Conservation (phyloP, 2,888 invertebrate species). For the Pegoplata infirma region DNA sequence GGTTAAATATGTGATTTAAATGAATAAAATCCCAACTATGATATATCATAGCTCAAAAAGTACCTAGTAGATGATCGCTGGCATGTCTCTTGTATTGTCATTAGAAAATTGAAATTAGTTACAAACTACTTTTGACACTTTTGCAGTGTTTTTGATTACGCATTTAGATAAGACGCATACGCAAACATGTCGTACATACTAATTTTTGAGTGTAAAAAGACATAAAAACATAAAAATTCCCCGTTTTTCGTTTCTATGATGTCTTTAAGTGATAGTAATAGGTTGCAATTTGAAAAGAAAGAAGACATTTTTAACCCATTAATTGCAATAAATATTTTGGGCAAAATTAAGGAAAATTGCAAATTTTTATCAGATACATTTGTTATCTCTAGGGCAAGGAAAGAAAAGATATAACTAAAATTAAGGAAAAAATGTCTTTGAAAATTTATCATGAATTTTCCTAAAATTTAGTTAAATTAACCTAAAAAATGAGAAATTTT, state of each 20-base stretch:
- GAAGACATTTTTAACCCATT: too few relatives aligned
- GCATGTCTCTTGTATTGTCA: slow-evolving; percentile 11
- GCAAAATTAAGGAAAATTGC: too few relatives aligned
- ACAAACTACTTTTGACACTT: slow-evolving; percentile 48
- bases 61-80: neutral
- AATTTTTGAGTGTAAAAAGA: slow-evolving; percentile 9
- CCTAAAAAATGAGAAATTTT: too few relatives aligned
- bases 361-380: too few relatives aligned
- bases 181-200: slow-evolving; percentile 45
- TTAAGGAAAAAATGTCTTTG: too few relatives aligned
- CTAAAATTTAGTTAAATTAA: too few relatives aligned
- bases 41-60: too few relatives aligned
- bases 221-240: neutral
- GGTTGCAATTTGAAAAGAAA: neutral
- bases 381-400: too few relatives aligned
- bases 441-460: too few relatives aligned
- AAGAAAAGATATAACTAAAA: too few relatives aligned
- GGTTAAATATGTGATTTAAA: slow-evolving; percentile 59
- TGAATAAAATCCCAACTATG: slow-evolving; percentile 42
- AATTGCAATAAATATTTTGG: too few relatives aligned
- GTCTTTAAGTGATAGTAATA: slow-evolving; percentile 20
- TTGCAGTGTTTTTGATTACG: slow-evolving; percentile 43
- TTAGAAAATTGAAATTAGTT: slow-evolving; percentile 16
- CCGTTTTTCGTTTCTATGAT: slow-evolving; percentile 8
- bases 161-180: slow-evolving; percentile 50